Base-by-base conservation (phyloP, 2,113 vertebrate genomes). In the Cyphomyrus plagiostoma region DNA sequence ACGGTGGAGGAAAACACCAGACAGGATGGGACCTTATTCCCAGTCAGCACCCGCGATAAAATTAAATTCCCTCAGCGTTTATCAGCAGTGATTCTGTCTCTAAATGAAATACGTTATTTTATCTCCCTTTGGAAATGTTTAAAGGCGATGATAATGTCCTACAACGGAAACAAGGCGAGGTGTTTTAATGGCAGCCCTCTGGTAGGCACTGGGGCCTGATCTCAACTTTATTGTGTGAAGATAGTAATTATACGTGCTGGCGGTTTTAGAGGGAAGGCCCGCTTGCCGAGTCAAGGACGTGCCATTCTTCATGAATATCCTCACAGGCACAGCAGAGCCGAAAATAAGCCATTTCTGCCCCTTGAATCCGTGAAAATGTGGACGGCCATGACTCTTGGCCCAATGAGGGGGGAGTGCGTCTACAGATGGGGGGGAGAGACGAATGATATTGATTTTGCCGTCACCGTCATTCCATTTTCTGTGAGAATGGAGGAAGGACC, bases 101-200 rank as follows among this genome's bases (percentile, higher is more conserved):
- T 80, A 80, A 80, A 80, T 80, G 74, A 80, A 80, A 80, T 80
- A 80, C 2, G 74, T 80, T 80, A 80, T 80, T 80, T 80, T 80
- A 80, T 80, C 74, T 80, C 74, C 74, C 74, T 80, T 80, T 80
- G 30, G 74, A 80, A 80, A 80, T 80, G 30, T 42, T 80, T 80
- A 80, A 80, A 39, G 70, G 11, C 70, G 17, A 80, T 39, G 74
- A 80, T 80, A 42, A 80, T 80, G 74, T 80, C 74, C 74, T 42
- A 80, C 74, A 80, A 80, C 19, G 42, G 74, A 80, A 80, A 39
- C 74, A 42, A 17, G 74, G 35, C 74, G 74, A 39, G 74, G 35
- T 80, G 74, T 42, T 80, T 80, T 80, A 80, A 80, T 19, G 35
- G 30, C 15, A 15, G 5, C 35, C 13, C 74, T 80, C 74, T 80